These are phyloP conservation scores for Hyposoter didymator DNA, from an alignment of 2,888 invertebrate genomes.

Conservation along the genomic window DNA sequence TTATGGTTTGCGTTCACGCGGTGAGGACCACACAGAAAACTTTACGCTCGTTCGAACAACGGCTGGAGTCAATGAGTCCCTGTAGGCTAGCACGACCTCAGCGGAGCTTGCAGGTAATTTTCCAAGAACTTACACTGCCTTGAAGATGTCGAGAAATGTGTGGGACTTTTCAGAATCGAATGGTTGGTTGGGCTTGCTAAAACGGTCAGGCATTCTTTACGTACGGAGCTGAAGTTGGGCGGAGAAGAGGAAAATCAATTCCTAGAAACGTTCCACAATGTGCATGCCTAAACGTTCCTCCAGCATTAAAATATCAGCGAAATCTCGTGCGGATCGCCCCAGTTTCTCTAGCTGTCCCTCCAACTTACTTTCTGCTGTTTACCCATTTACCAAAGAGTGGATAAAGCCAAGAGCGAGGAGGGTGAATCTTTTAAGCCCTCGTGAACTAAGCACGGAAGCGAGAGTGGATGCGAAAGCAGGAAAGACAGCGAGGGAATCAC, in stretches of 20 bases:
- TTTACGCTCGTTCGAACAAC: not conserved
- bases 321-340: slow-evolving; percentile 18
- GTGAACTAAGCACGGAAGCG: not conserved
- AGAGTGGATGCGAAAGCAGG: not conserved
- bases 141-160: not conserved
- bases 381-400: slow-evolving; percentile 46
- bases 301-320: not conserved
- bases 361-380: slow-evolving; percentile 36
- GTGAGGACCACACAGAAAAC: not conserved
- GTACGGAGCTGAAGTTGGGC: not conserved
- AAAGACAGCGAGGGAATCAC: not conserved
- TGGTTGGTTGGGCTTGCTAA: not conserved
- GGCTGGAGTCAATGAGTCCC: not conserved
- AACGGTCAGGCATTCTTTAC: not conserved
- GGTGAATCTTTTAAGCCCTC: slow-evolving; percentile 62
- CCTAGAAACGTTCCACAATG: not conserved
- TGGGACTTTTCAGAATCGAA: not conserved
- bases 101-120: not conserved
- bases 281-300: not conserved
- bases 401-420: slow-evolving; percentile 51
- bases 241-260: not conserved
- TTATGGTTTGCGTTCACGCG: not conserved
- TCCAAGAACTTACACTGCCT: not conserved
- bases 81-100: not conserved
- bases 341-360: not conserved